Percentiles rank a stretch among this genome's conserved stretches.
Evolutionary conservation across 2,888 invertebrate genomes (phyloP).

Genomic region (Drosophila suboccidentalis): DNA sequence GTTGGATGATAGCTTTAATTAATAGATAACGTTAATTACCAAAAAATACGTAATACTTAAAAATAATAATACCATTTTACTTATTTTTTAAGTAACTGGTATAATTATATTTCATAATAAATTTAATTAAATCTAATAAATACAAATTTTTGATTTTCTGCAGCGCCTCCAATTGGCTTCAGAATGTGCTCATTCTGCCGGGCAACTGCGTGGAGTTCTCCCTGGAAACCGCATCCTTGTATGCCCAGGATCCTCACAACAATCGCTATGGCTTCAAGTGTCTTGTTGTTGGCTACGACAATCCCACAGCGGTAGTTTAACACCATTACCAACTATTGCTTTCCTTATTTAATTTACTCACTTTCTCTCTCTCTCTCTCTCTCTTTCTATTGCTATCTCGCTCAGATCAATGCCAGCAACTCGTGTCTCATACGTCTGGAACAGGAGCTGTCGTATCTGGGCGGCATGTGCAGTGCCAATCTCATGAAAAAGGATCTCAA

Average conservation of each 20-base stretch:
- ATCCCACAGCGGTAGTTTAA: conserved; percentile 87
- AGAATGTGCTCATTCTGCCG: conserved; percentile 93
- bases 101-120: too few species aligned
- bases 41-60: too few species aligned
- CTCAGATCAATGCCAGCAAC: conserved; percentile 83
- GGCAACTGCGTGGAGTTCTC: conserved; percentile 98
- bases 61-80: too few species aligned
- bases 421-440: conserved; percentile 89
- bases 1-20: too few species aligned
- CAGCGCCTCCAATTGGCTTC: conserved; percentile 90
- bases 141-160: neutral
- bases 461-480: conserved; percentile 96
- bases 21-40: too few species aligned
- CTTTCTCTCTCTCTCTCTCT: neutral
- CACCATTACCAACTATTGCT: neutral
- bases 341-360: neutral
- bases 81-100: too few species aligned
- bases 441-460: conserved; percentile 95
- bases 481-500: conserved; percentile 93
- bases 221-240: conserved; percentile 97
- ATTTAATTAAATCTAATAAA: too few species aligned
- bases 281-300: conserved; percentile 93
- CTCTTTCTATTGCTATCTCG: conserved; percentile 26
- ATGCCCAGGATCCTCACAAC: conserved; percentile 95
- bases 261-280: conserved; percentile 93